phyloP scores from a whole-genome alignment of 2,797 vertebrate genomes.

The Sebastiscus tertius region DNA sequence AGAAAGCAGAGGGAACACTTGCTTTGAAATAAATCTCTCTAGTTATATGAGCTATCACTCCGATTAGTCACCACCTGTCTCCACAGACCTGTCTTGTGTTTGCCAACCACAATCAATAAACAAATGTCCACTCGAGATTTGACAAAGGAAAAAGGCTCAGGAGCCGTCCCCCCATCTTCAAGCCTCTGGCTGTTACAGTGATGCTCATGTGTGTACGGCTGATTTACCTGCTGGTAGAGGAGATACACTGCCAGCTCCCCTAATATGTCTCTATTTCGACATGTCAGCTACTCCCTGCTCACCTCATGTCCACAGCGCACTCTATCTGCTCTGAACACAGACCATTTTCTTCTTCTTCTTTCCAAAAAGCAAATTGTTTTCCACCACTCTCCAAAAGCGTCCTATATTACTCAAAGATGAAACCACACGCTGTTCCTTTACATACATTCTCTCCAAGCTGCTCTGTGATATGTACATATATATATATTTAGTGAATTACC shows the following conservation, averaged over 20 bases:
- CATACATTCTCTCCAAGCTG: not conserved
- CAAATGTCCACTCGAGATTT: constrained; percentile 11
- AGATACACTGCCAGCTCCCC: constrained; percentile 29
- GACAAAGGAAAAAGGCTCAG: constrained; percentile 4
- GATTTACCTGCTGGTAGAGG: constrained; percentile 37
- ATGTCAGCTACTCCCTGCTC: constrained; percentile 69
- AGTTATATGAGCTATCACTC: constrained; percentile 35
- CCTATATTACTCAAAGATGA: not conserved
- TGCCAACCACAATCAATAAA: constrained; percentile 51
- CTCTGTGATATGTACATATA: not conserved
- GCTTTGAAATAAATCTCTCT: constrained; percentile 33
- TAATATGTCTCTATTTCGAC: constrained; percentile 67
- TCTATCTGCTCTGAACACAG: constrained; percentile 27
- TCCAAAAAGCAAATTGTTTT: not conserved
- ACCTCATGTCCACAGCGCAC: constrained; percentile 40
- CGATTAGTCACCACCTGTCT: constrained; percentile 33
- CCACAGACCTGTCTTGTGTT: constrained; percentile 27
- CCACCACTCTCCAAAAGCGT: not conserved
- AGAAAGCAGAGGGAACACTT: constrained; percentile 14
- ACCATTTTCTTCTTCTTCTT: not conserved
- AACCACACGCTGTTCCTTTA: not conserved
- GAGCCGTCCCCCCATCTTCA: not conserved
- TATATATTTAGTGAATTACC: not conserved
- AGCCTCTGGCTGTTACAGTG: not conserved
- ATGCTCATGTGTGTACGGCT: not conserved